Evolutionary conservation across 1,140 invertebrate species (phyloP).

Genomic region (Dufourea novaeangliae): DNA sequence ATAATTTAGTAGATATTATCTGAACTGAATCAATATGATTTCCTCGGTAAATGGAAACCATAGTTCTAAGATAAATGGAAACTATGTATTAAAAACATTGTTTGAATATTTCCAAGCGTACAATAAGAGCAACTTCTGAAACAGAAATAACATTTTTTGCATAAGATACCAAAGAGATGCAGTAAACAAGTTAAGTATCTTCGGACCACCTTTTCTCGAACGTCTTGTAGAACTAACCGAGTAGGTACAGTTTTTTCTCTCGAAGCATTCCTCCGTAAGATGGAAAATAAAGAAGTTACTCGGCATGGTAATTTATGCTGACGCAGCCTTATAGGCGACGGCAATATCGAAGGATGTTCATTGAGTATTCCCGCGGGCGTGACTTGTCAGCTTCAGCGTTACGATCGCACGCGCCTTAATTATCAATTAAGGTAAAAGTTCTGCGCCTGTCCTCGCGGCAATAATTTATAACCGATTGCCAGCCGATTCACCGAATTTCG

Average conservation of each 20-base stretch:
- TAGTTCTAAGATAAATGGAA: too few species aligned
- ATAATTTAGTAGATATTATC: too few species aligned
- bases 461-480: slow-evolving; percentile 13
- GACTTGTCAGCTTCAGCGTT: not conserved
- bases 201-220: not conserved
- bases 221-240: not conserved
- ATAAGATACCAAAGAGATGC: too few species aligned
- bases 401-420: slow-evolving; percentile 23
- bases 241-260: not conserved
- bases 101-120: too few species aligned
- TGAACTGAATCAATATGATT: too few species aligned
- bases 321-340: not conserved
- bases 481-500: slow-evolving; percentile 29
- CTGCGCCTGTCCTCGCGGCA: not conserved
- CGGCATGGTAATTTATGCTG: not conserved
- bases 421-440: slow-evolving; percentile 28
- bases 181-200: too few species aligned
- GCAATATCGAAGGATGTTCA: not conserved
- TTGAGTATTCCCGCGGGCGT: not conserved
- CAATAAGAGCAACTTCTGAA: too few species aligned
- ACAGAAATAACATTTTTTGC: too few species aligned
- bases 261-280: not conserved
- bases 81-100: too few species aligned
- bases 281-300: not conserved
- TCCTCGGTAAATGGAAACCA: too few species aligned